Evolutionary conservation across 2,113 vertebrate species (phyloP), one percentile per base, ranked within the genome.

Genomic region (Epinephelus cyanopodus): DNA sequence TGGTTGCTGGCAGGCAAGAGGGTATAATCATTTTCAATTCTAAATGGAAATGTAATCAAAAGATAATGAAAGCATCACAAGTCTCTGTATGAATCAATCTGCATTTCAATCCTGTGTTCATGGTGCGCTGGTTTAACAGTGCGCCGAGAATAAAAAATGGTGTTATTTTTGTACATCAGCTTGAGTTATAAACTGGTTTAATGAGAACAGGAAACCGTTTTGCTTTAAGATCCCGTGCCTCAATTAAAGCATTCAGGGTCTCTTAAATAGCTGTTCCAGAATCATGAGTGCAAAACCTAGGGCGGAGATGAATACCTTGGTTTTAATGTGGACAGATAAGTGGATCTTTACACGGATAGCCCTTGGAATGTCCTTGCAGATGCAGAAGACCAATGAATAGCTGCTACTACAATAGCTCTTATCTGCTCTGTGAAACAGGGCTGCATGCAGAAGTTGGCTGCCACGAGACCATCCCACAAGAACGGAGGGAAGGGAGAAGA

Each of bases 41-140:
- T 74, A 90, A 91, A 93, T 93, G 90, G 74, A 90, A 93, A 93
- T 90, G 84, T 85, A 92, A 92, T 92, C 89, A 87, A 84, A 92
- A 74, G 77, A 80, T 89, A 89, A 92, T 90, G 70, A 85, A 80
- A 52, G 81, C 67, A 89, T 67, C 64, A 57, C 57, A 74, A 72
- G 78, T 73, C 74, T 90, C 47, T 52, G 56, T 74, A 74, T 60
- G 62, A 86, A 69, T 74, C 57, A 76, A 77, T 89, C 77, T 87
- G 75, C 76, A 76, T 83, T 79, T 87, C 48, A 81, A 57, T 82
- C 65, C 54, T 82, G 69, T 53, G 54, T 48, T 84, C 47, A 63
- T 45, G 64, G 73, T 77, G 85, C 78, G 75, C 42, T 56, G 56
- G 47, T 81, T 69, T 77, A 83, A 90, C 82, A 17, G 45, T 42